Conservation (phyloP, 2,888 invertebrate species). For the Pristionchus exspectatus region DNA sequence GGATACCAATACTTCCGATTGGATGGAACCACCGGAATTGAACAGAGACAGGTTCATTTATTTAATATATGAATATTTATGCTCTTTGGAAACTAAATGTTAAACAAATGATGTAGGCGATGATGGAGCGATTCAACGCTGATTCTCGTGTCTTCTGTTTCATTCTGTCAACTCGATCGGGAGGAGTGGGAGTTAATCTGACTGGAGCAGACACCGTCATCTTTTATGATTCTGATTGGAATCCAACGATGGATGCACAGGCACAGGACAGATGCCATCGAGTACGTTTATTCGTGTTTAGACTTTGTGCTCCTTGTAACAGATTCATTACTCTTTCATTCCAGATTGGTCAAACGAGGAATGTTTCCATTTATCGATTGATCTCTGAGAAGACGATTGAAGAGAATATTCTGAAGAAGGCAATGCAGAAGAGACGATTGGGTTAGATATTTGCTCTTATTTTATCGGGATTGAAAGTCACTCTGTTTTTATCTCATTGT, state of each 20-base stretch:
- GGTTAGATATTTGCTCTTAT: slow-evolving; percentile 81
- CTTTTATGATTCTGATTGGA: slow-evolving; percentile 92
- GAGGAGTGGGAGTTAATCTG: slow-evolving; percentile 97
- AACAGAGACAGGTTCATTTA: slow-evolving; percentile 88
- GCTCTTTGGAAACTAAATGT: neutral
- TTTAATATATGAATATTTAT: neutral
- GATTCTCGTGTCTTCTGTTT: slow-evolving; percentile 96
- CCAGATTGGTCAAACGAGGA: slow-evolving; percentile 97
- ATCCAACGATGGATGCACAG: slow-evolving; percentile 98
- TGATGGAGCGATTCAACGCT: slow-evolving; percentile 97
- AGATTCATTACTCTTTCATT: neutral
- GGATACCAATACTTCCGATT: slow-evolving; percentile 95
- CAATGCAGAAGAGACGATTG: slow-evolving; percentile 95
- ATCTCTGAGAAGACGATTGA: slow-evolving; percentile 97
- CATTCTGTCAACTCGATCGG: slow-evolving; percentile 96
- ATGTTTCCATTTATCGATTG: slow-evolving; percentile 97
- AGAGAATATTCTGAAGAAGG: slow-evolving; percentile 99
- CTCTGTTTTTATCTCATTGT: neutral
- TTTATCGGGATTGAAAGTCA: no score
- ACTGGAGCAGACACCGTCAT: slow-evolving; percentile 99
- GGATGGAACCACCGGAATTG: slow-evolving; percentile 96
- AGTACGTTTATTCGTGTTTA: slow-evolving; percentile 60
- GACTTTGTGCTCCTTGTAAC: neutral
- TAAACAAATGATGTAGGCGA: slow-evolving; percentile 81
- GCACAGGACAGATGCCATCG: slow-evolving; percentile 89